A percentile compares a stretch with the other conserved stretches of the same genome.
phyloP scores from a whole-genome alignment of 2,888 invertebrate species.

The Notodonta dromedarius region DNA sequence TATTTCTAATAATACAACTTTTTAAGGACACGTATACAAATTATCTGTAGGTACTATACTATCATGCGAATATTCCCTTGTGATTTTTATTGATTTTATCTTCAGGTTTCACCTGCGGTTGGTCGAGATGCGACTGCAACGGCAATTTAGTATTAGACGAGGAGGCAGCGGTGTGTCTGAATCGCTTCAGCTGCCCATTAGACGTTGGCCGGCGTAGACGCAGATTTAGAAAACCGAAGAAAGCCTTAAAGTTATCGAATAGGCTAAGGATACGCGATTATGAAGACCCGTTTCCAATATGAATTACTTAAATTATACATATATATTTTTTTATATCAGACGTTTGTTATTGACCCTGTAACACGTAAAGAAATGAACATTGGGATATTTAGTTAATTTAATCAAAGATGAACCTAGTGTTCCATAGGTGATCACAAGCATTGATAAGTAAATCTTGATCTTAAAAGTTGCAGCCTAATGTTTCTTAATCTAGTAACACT shows the following conservation, averaged over 20 bases:
- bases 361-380: too few species aligned
- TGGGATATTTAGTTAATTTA: too few species aligned
- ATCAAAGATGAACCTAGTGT: too few species aligned
- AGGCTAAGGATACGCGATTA: slow-evolving; percentile 9
- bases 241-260: slow-evolving; percentile 8
- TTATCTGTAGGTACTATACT: too few species aligned
- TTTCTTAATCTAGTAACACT: too few species aligned
- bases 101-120: slow-evolving; percentile 71
- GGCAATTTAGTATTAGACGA: slow-evolving; percentile 55
- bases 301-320: not conserved
- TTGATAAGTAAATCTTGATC: too few species aligned
- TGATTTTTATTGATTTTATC: slow-evolving; percentile 9
- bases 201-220: not conserved
- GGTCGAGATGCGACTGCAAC: slow-evolving; percentile 74
- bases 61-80: not conserved
- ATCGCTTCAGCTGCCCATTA: slow-evolving; percentile 29
- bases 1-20: too few species aligned
- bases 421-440: too few species aligned
- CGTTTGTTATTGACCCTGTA: too few species aligned
- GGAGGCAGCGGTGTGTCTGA: slow-evolving; percentile 42
- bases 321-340: too few species aligned
- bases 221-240: slow-evolving; percentile 13
- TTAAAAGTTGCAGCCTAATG: too few species aligned
- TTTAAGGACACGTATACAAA: too few species aligned
- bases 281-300: slow-evolving; percentile 9